Percentiles rank a stretch among this genome's conserved stretches.
Evolutionary conservation across 2,113 vertebrate genomes (phyloP).

Genomic region (Lathamus discolor): DNA sequence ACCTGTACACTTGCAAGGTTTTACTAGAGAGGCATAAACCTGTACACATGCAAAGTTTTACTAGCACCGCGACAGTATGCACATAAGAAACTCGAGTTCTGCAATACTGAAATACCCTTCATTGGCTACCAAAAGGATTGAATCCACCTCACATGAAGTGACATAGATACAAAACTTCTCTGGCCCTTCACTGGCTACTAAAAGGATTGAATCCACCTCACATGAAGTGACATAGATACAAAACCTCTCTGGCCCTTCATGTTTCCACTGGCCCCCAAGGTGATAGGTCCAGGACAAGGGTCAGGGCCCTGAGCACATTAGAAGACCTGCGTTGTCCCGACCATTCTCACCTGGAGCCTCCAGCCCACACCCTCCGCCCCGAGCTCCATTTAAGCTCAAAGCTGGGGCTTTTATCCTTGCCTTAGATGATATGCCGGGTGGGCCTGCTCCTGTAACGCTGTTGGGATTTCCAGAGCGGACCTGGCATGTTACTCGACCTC

Average conservation of each 20-base stretch:
- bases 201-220: rapidly evolving
- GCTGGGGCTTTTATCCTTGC: rapidly evolving
- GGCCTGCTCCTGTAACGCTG: rapidly evolving
- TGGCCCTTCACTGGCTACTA: rapidly evolving
- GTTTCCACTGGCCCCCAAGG: rapidly evolving
- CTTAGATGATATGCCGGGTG: rapidly evolving
- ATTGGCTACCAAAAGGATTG: rapidly evolving
- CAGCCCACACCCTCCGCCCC: rapidly evolving
- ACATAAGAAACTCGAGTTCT: rapidly evolving
- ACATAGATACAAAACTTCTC: background rate
- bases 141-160: background rate
- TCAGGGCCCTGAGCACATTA: rapidly evolving
- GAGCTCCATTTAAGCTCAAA: no score
- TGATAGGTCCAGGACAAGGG: rapidly evolving
- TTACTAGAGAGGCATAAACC: no score
- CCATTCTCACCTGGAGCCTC: background rate
- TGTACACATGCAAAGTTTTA: rapidly evolving
- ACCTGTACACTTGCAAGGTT: rapidly evolving
- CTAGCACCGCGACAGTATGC: rapidly evolving
- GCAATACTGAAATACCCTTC: rapidly evolving
- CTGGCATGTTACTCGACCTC: rapidly evolving
- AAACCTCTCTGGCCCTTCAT: background rate
- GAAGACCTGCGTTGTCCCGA: rapidly evolving
- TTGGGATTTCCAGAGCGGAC: rapidly evolving
- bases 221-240: background rate